Percentiles rank a stretch among this genome's conserved stretches.
Evolutionary conservation across 2,888 invertebrate genomes (phyloP).

Genomic region (Dascillus cervinus): DNA sequence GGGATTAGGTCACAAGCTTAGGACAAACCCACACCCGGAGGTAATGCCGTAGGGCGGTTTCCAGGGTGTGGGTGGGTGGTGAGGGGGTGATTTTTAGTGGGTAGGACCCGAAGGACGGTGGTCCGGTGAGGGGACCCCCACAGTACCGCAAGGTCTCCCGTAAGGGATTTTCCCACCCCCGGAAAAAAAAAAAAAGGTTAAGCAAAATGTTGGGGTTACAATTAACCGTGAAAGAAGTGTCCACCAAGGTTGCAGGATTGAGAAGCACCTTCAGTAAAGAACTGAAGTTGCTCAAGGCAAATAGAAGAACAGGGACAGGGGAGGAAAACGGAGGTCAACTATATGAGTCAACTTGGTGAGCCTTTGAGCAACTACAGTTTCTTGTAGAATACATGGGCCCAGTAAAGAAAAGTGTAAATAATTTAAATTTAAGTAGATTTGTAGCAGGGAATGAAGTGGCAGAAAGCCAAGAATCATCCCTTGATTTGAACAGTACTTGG

Average conservation of each 20-base stretch:
- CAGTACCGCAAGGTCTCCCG: conserved; percentile 35
- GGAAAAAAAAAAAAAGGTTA: no score
- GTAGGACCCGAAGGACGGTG: no score
- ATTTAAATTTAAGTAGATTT: no score
- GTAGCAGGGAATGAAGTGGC: not conserved
- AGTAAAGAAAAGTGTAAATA: not conserved
- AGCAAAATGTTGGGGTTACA: not conserved
- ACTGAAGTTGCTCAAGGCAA: not conserved
- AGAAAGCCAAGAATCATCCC: no score
- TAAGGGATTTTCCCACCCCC: no score
- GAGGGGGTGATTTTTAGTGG: no score
- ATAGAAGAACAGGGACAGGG: not conserved
- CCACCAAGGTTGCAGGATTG: not conserved
- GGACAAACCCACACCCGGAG: no score
- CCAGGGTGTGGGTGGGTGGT: no score
- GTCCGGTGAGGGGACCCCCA: no score
- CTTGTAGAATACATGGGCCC: not conserved
- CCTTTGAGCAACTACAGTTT: not conserved
- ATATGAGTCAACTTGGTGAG: not conserved
- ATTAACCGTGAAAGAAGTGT: not conserved
- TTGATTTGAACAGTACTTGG: not conserved
- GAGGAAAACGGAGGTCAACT: not conserved
- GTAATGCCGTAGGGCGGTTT: no score
- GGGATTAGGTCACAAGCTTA: no score
- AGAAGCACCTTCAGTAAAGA: not conserved